Conservation (phyloP, 2,113 vertebrate species). For the Cavia aperea region DNA sequence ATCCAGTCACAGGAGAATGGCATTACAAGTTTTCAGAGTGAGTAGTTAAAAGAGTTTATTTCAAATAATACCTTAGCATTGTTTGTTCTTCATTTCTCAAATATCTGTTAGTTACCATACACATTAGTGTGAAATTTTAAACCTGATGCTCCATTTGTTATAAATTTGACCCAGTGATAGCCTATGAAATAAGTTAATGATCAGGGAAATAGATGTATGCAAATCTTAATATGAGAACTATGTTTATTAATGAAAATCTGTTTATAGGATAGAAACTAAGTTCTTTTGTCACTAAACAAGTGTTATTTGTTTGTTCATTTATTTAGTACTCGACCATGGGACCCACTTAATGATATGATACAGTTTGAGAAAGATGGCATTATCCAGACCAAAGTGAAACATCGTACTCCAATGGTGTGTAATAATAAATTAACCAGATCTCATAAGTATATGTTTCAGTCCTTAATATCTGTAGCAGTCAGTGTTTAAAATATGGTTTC, state of each 20-base stretch:
- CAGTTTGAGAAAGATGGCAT: constrained; percentile 97
- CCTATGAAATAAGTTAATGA: constrained; percentile 30
- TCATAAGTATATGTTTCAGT: neutral
- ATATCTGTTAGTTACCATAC: neutral
- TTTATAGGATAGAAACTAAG: neutral
- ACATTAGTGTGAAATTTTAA: constrained; percentile 30
- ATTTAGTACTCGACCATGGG: constrained; percentile 94
- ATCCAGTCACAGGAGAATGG: constrained; percentile 92
- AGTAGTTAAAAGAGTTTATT: constrained; percentile 69
- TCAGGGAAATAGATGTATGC: neutral
- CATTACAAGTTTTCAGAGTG: constrained; percentile 97
- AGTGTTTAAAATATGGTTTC: constrained; percentile 35
- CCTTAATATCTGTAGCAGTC: neutral
- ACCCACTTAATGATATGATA: constrained; percentile 96
- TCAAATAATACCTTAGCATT: neutral
- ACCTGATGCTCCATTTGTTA: constrained; percentile 8
- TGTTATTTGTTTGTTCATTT: constrained; percentile 12
- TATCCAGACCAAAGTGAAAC: constrained; percentile 96
- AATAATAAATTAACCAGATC: constrained; percentile 79
- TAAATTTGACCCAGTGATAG: neutral
- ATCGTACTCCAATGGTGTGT: constrained; percentile 98
- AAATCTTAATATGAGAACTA: constrained; percentile 22
- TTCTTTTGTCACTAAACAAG: constrained; percentile 26
- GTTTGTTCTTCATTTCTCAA: constrained; percentile 24
- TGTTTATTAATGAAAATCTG: constrained; percentile 45